Conservation (phyloP, 1,140 invertebrate species). For the Caenorhabditis briggsae region DNA sequence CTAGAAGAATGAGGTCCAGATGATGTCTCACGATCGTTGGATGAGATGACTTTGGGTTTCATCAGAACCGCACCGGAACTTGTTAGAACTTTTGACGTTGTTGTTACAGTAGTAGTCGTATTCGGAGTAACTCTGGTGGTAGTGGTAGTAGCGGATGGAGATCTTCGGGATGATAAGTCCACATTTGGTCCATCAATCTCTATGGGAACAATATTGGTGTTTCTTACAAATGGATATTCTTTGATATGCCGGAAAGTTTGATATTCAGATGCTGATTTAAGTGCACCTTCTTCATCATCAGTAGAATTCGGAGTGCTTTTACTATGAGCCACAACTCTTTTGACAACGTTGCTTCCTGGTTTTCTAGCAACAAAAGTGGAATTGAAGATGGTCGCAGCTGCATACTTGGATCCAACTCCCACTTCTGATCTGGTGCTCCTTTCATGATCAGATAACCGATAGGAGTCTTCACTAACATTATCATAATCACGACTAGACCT, state of each 20-base stretch:
- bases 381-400: slow-evolving; percentile 64
- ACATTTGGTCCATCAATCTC: slow-evolving; percentile 66
- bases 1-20: slow-evolving; percentile 52
- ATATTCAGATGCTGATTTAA: slow-evolving; percentile 20
- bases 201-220: slow-evolving; percentile 56
- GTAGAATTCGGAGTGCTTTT: slow-evolving; percentile 66
- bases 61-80: slow-evolving; percentile 48
- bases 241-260: slow-evolving; percentile 41
- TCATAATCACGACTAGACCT: slow-evolving; percentile 78
- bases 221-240: slow-evolving; percentile 54
- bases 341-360: slow-evolving; percentile 74
- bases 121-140: not conserved
- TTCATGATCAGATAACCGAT: slow-evolving; percentile 75
- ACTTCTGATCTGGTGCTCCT: slow-evolving; percentile 40
- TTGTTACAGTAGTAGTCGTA: slow-evolving; percentile 16
- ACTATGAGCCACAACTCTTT: slow-evolving; percentile 67
- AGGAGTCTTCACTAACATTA: slow-evolving; percentile 78
- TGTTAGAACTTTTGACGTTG: slow-evolving; percentile 47
- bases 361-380: slow-evolving; percentile 77
- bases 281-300: slow-evolving; percentile 58
- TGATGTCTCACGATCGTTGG: slow-evolving; percentile 26
- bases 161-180: slow-evolving; percentile 25
- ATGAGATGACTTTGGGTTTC: slow-evolving; percentile 57
- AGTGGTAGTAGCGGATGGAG: slow-evolving; percentile 3
- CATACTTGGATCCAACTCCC: slow-evolving; percentile 1